Conservation (phyloP, 64 coral and sea anemone species). For the Pocillopora verrucosa region DNA sequence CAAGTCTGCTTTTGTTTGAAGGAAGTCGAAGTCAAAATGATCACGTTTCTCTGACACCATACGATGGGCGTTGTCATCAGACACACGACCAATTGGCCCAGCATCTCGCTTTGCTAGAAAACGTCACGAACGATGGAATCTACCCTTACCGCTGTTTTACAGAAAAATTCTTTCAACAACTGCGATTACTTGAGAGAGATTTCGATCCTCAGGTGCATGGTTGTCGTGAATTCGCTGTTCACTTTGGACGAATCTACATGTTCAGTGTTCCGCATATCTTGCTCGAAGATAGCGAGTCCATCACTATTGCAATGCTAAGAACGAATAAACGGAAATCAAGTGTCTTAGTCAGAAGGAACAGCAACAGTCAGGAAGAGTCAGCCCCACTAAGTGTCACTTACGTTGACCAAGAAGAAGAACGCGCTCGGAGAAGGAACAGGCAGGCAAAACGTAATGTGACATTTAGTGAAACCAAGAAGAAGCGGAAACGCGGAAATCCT, state of each 20-base stretch:
- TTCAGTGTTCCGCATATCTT: slow-evolving; percentile 78
- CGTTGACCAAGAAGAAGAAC: background rate
- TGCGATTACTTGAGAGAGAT: slow-evolving; percentile 67
- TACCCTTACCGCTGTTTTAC: slow-evolving; percentile 10
- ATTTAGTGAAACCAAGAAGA: slow-evolving; percentile 33
- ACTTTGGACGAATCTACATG: slow-evolving; percentile 93
- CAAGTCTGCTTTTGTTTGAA: slow-evolving; percentile 88
- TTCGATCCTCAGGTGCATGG: slow-evolving; percentile 68
- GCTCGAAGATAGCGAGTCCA: slow-evolving; percentile 79
- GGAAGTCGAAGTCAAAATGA: slow-evolving; percentile 39
- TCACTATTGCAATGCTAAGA: slow-evolving; percentile 78
- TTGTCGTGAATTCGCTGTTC: slow-evolving; percentile 71
- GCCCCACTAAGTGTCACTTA: background rate
- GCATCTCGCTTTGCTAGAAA: slow-evolving; percentile 20
- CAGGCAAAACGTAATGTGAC: background rate
- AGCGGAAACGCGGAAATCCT: slow-evolving; percentile 61
- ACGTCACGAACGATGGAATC: background rate
- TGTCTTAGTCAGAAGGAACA: background rate
- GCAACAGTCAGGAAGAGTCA: too few relatives aligned
- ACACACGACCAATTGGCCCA: slow-evolving; percentile 18
- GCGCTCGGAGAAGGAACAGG: background rate
- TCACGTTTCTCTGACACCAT: slow-evolving; percentile 41
- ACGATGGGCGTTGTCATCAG: slow-evolving; percentile 41
- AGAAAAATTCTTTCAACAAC: slow-evolving; percentile 67
- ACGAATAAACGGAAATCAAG: slow-evolving; percentile 6